Evolutionary conservation across 2,888 invertebrate species (phyloP).

Genomic region (Brachyopa scutellaris): DNA sequence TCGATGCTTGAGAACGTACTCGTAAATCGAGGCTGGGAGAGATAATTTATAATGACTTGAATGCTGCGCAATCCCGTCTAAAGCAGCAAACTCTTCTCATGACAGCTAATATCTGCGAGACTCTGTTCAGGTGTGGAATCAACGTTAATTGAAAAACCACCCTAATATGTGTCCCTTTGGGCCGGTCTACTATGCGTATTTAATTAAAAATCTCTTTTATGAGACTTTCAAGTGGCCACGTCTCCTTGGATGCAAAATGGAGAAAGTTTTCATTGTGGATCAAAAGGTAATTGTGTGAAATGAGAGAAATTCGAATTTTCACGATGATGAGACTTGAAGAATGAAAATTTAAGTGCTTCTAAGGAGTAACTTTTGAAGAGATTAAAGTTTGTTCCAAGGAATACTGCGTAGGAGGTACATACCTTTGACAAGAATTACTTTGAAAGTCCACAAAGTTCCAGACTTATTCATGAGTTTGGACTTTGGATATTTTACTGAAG

Average conservation of each 20-base stretch:
- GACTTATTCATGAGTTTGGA: not conserved
- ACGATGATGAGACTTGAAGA: not conserved
- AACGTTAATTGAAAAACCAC: constrained; percentile 40
- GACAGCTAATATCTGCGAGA: no score
- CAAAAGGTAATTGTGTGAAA: constrained; percentile 57
- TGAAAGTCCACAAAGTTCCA: constrained; percentile 1
- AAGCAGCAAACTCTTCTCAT: no score
- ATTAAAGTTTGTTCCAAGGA: constrained; percentile 9
- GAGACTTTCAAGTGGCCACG: constrained; percentile 40
- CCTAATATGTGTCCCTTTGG: no score
- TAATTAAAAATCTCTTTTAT: constrained; percentile 65
- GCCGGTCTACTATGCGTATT: constrained; percentile 16
- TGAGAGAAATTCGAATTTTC: not conserved
- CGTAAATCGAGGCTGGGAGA: no score
- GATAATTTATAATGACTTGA: no score
- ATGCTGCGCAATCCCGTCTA: no score
- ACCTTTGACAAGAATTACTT: not conserved
- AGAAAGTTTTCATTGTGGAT: constrained; percentile 60
- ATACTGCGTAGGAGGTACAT: not conserved
- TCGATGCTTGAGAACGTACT: no score
- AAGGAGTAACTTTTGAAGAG: constrained; percentile 11
- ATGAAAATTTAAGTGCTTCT: constrained; percentile 25
- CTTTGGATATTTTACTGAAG: no score
- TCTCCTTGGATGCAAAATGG: not conserved
- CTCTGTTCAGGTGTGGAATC: no score